Evolutionary conservation across 1,140 invertebrate genomes (phyloP).

Genomic region (Formica selysi): DNA sequence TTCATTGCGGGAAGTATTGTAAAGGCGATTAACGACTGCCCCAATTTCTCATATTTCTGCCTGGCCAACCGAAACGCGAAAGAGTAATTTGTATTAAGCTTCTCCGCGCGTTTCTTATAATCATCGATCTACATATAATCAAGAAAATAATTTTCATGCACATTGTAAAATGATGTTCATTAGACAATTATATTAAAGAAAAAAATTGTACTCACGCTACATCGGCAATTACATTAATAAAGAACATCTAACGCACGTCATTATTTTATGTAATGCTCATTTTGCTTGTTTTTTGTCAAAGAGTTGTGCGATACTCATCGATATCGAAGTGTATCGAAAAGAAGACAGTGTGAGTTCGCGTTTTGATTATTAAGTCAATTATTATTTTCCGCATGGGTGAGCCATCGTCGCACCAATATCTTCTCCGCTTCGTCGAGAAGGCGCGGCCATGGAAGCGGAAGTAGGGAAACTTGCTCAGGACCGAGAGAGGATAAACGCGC

Average conservation of each 20-base stretch:
- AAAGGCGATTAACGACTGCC: conserved; percentile 29
- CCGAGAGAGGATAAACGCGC: conserved; percentile 11
- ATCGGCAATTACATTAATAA: not conserved
- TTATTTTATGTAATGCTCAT: not conserved
- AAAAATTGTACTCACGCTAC: not conserved
- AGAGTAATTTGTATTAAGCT: not conserved
- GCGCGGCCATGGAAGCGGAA: conserved; percentile 14
- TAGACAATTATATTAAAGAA: not conserved
- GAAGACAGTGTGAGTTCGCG: not conserved
- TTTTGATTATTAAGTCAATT: conserved; percentile 48
- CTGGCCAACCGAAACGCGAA: not conserved
- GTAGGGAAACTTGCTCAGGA: conserved; percentile 41
- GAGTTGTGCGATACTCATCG: not conserved
- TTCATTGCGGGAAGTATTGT: conserved; percentile 17
- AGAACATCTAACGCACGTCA: conserved; percentile 3
- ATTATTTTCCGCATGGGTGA: conserved; percentile 39
- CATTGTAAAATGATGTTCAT: not conserved
- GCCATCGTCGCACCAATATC: not conserved
- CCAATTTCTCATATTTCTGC: conserved; percentile 20
- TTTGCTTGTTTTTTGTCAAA: conserved; percentile 23
- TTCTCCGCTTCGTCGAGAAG: conserved; percentile 32
- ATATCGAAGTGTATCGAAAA: not conserved
- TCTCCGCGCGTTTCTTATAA: not conserved
- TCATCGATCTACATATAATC: not conserved
- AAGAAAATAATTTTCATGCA: not conserved